phyloP scores from a whole-genome alignment of 2,113 vertebrate species.

The Rattus rattus region DNA sequence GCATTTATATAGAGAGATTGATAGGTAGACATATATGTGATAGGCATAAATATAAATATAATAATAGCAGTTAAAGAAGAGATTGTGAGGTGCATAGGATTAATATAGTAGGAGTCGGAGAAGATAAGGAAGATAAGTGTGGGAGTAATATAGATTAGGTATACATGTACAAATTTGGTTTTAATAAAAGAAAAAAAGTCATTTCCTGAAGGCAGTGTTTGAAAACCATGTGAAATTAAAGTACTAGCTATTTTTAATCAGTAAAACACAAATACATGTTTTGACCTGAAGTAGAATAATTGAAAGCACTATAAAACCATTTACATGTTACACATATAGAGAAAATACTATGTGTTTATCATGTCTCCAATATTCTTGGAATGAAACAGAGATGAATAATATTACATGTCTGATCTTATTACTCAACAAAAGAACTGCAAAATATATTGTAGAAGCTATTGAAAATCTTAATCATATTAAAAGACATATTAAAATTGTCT shows the following conservation, averaged over 20 bases:
- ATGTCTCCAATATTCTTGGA: not conserved
- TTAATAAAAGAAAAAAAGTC: not conserved
- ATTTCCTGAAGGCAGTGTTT: not conserved
- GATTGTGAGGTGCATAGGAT: not conserved
- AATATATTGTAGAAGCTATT: not conserved
- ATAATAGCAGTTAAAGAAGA: not conserved
- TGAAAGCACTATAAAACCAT: not conserved
- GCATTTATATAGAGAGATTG: not conserved
- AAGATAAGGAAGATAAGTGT: not conserved
- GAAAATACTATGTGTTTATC: not conserved
- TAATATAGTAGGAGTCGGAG: not conserved
- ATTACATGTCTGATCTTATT: not conserved
- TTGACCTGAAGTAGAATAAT: not conserved
- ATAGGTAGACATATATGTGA: not conserved
- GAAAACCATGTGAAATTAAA: not conserved
- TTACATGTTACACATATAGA: not conserved
- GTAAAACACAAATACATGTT: not conserved
- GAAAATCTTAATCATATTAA: not conserved
- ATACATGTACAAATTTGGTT: not conserved
- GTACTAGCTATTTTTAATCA: not conserved
- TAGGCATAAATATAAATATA: not conserved
- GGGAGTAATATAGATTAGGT: not conserved
- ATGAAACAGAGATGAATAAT: not conserved
- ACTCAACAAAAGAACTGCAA: not conserved
- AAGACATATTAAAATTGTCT: not conserved